Evolutionary conservation across 2,888 invertebrate genomes (phyloP).

Genomic region (Malacosoma neustria): DNA sequence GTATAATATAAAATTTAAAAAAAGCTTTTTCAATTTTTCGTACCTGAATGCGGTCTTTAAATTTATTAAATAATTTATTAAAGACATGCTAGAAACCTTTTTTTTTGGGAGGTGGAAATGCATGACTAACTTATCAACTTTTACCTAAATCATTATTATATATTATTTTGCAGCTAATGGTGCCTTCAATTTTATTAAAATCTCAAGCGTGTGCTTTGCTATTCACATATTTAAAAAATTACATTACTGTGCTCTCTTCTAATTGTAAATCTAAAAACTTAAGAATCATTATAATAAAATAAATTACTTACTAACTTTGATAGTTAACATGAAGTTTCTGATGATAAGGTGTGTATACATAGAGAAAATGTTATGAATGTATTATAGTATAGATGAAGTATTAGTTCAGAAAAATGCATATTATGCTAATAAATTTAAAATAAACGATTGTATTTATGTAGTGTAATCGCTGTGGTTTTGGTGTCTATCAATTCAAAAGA

Average conservation of each 20-base stretch:
- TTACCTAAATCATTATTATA: too few species aligned
- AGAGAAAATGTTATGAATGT: not conserved
- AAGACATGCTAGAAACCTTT: too few species aligned
- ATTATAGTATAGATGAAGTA: constrained; percentile 3
- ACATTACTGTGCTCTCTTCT: not conserved
- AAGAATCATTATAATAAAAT: not conserved
- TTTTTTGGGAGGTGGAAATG: too few species aligned
- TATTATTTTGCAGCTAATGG: too few species aligned
- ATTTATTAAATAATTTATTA: too few species aligned
- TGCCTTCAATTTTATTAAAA: too few species aligned
- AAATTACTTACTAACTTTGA: not conserved
- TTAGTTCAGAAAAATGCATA: too few species aligned
- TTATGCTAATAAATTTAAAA: not conserved
- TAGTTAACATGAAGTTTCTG: not conserved
- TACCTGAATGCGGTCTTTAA: too few species aligned
- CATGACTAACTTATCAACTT: too few species aligned
- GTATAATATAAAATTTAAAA: too few species aligned
- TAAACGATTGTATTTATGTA: not conserved
- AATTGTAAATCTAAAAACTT: not conserved
- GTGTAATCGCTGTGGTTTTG: constrained; percentile 26
- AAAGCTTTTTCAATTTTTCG: too few species aligned
- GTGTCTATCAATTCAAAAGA: constrained; percentile 21
- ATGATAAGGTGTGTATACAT: not conserved
- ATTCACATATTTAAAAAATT: not conserved
- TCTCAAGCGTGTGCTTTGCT: not conserved